Evolutionary conservation across 1,140 invertebrate genomes (phyloP).

Genomic region (fruit fly (Drosophila melanogaster)): Release_6_plus_ISO1_MT NT_037436.4:5249001-5249500

Average conservation of each 20-base stretch:
- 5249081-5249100: no score
- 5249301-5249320: constrained; percentile 7
- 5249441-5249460: constrained; percentile 27
- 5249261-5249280: constrained; percentile 54
- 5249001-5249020: no score
- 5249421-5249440: constrained; percentile 45
- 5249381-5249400: constrained; percentile 25
- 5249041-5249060: no score
- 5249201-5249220: constrained; percentile 7
- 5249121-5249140: background rate
- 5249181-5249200: constrained; percentile 35
- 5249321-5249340: constrained; percentile 7
- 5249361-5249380: constrained; percentile 53
- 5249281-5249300: constrained; percentile 28
- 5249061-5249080: no score
- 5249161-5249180: constrained; percentile 29
- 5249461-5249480: background rate
- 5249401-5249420: constrained; percentile 46
- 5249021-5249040: no score
- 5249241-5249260: constrained; percentile 53
- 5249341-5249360: constrained; percentile 26
- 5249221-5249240: constrained; percentile 31
- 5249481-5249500: constrained; percentile 3
- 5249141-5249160: constrained; percentile 7
- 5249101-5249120: background rate